Conservation (phyloP, 2,888 invertebrate species). For the Leptogaster cylindrica region DNA sequence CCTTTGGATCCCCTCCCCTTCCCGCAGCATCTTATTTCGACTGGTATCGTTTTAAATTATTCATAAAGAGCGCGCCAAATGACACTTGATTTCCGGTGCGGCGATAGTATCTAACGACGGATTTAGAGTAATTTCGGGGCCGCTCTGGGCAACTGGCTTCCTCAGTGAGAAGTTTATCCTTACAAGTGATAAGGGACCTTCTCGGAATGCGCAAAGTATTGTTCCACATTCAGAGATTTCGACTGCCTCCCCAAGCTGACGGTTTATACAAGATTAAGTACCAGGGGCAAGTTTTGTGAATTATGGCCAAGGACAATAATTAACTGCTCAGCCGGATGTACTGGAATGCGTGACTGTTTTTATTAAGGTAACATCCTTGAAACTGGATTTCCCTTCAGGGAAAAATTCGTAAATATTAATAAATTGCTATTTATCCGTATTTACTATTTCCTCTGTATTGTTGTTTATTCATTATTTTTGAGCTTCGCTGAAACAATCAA, state of each 20-base stretch:
- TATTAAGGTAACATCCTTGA: not conserved
- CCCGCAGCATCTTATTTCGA: too few relatives aligned
- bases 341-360: conserved; percentile 20
- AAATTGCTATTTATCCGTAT: not conserved
- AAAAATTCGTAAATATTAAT: conserved; percentile 18
- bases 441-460: not conserved
- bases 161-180: conserved; percentile 19
- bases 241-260: not conserved
- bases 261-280: not conserved
- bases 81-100: too few relatives aligned
- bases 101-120: conserved; percentile 20
- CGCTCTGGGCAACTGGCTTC: conserved; percentile 1
- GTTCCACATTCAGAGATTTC: not conserved
- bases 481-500: too few relatives aligned
- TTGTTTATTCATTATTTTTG: too few relatives aligned
- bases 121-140: conserved; percentile 25
- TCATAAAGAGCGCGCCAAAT: too few relatives aligned
- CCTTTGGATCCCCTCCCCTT: too few relatives aligned
- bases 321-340: conserved; percentile 17
- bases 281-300: conserved; percentile 3
- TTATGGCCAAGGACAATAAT: conserved; percentile 30
- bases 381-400: not conserved
- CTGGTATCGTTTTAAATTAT: too few relatives aligned
- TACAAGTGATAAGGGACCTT: conserved; percentile 35
- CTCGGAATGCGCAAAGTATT: conserved; percentile 27